phyloP scores from a whole-genome alignment of 1,140 invertebrate genomes.

The Bombus superbus region DNA sequence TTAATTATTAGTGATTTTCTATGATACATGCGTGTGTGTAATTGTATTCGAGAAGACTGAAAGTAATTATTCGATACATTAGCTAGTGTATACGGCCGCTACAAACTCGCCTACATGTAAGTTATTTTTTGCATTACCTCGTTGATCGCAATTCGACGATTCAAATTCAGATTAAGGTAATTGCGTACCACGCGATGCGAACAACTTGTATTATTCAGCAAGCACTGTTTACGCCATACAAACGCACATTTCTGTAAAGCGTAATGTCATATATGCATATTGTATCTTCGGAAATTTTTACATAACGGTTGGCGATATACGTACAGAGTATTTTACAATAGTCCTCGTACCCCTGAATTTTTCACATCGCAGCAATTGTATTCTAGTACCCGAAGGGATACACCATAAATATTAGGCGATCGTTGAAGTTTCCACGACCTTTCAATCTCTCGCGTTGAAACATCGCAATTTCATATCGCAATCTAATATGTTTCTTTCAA shows the following conservation, averaged over 20 bases:
- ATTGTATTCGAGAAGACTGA: slow-evolving; percentile 8
- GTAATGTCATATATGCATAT: not conserved
- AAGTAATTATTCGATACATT: not conserved
- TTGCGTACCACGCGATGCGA: not conserved
- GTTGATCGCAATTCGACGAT: not conserved
- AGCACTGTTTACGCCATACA: not conserved
- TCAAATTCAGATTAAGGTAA: not conserved
- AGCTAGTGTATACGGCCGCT: not conserved
- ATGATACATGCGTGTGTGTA: slow-evolving; percentile 22
- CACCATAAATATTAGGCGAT: not conserved
- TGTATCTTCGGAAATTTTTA: not conserved
- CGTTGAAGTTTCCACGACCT: not conserved
- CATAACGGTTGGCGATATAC: not conserved
- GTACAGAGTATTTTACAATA: not conserved
- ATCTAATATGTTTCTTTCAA: not conserved
- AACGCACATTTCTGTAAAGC: not conserved
- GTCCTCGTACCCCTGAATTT: not conserved
- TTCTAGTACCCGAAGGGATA: not conserved
- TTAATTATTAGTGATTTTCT: slow-evolving; percentile 19
- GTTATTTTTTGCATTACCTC: not conserved
- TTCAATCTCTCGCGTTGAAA: not conserved
- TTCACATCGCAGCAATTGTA: not conserved
- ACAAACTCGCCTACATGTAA: not conserved
- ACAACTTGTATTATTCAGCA: no score
- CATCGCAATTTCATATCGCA: not conserved